These are phyloP conservation scores for Formica aserva DNA, from an alignment of 2,888 invertebrate species.

Conservation along the genomic window DNA sequence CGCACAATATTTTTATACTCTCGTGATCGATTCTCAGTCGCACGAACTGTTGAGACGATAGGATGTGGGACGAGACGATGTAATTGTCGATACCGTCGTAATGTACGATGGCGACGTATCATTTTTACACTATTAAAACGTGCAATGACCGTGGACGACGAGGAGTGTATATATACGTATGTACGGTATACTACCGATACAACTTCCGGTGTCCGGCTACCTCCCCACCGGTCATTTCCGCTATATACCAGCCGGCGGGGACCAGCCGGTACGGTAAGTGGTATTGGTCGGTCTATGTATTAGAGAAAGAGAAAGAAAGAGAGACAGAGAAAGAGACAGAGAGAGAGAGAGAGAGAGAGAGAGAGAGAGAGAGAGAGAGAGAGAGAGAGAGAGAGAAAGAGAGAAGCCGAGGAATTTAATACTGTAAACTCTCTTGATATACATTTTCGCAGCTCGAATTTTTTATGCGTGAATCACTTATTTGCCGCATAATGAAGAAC, in stretches of 20 bases:
- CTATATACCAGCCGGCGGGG: constrained; percentile 69
- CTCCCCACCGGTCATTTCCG: constrained; percentile 77
- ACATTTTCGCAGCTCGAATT: background rate
- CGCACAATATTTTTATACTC: background rate
- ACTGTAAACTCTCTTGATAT: constrained; percentile 6
- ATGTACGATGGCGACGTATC: constrained; percentile 21
- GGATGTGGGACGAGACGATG: background rate
- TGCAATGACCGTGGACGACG: constrained; percentile 71
- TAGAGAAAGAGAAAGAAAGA: background rate
- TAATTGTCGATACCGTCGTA: constrained; percentile 11
- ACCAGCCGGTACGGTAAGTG: constrained; percentile 70
- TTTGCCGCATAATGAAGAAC: background rate
- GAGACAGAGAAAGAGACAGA: too few relatives aligned
- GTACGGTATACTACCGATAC: constrained; percentile 81
- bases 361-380: background rate
- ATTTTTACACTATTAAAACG: constrained; percentile 73
- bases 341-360: background rate
- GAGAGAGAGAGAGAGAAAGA: background rate
- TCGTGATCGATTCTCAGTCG: background rate
- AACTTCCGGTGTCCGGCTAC: constrained; percentile 81
- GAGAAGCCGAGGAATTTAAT: constrained; percentile 32
- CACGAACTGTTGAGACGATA: background rate
- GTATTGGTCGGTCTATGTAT: background rate
- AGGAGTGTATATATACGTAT: constrained; percentile 56
- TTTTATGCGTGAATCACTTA: background rate